A percentile compares a stretch with the other conserved stretches of the same genome.
Conservation (phyloP, 2,888 invertebrate species). For the Andrena haemorrhoa region DNA sequence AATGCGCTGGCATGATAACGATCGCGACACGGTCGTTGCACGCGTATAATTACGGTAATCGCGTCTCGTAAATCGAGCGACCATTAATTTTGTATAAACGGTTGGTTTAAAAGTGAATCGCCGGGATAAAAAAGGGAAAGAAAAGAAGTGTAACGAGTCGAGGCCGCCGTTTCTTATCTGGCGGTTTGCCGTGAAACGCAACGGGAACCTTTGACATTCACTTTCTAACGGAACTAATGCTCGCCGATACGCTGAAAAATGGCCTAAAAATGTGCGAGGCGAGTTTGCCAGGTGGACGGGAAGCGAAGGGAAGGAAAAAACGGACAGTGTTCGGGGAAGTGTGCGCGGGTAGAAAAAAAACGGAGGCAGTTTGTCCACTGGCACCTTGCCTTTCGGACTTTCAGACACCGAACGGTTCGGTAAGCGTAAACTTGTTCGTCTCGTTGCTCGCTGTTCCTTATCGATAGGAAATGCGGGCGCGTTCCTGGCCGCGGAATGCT, state of each 20-base stretch:
- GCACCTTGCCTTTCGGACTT: neutral
- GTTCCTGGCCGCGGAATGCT: neutral
- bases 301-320: neutral
- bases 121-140: neutral
- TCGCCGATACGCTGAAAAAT: conserved; percentile 26
- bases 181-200: conserved; percentile 46
- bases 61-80: conserved; percentile 13
- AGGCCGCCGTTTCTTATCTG: conserved; percentile 59
- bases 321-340: neutral
- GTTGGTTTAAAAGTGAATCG: conserved; percentile 10
- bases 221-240: conserved; percentile 60
- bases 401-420: conserved; percentile 6
- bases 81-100: conserved; percentile 41
- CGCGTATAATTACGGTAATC: conserved; percentile 36
- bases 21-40: conserved; percentile 9
- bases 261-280: conserved; percentile 38
- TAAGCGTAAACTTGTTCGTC: conserved; percentile 10
- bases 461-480: conserved; percentile 4
- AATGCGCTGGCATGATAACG: neutral
- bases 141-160: conserved; percentile 41
- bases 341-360: conserved; percentile 20
- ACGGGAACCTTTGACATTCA: conserved; percentile 62
- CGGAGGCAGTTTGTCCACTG: conserved; percentile 6
- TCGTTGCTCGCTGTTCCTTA: conserved; percentile 5
- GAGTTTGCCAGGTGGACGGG: conserved; percentile 2